Evolutionary conservation across 2,113 vertebrate species (phyloP).

Genomic region (Furnarius figulus): DNA sequence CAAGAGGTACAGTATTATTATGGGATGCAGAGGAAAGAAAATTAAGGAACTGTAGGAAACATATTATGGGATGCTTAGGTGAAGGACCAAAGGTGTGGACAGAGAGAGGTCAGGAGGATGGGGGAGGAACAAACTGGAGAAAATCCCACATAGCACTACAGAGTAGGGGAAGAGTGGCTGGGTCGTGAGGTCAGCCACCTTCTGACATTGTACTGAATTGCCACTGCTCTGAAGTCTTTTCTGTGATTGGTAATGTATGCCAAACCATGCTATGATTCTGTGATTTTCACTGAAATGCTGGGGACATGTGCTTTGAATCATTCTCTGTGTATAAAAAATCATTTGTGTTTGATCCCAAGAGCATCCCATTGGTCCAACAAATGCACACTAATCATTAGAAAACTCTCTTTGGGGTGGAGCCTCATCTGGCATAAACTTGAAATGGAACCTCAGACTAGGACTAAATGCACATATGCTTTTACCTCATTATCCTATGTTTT

Average conservation of each 20-base stretch:
- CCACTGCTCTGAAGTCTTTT: not conserved
- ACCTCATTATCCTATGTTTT: not conserved
- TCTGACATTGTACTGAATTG: not conserved
- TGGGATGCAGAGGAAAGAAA: not conserved
- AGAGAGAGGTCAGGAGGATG: not conserved
- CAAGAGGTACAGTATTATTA: not conserved
- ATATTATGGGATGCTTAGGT: rapidly evolving
- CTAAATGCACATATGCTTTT: not conserved
- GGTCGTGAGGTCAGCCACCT: not conserved
- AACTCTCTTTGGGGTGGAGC: not conserved
- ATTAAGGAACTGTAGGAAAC: not conserved
- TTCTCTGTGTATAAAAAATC: not conserved
- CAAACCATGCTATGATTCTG: not conserved
- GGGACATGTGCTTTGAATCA: not conserved
- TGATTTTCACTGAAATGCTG: not conserved
- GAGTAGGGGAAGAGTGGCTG: not conserved
- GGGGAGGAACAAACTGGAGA: not conserved
- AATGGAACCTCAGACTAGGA: not conserved
- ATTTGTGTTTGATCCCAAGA: not conserved
- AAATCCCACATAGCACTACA: not conserved
- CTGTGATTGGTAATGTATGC: not conserved
- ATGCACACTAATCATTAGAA: not conserved
- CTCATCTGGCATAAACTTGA: not conserved
- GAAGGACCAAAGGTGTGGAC: not conserved
- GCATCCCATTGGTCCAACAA: not conserved